phyloP scores from a whole-genome alignment of 2,113 vertebrate species.

The Sciurus niger region DNA sequence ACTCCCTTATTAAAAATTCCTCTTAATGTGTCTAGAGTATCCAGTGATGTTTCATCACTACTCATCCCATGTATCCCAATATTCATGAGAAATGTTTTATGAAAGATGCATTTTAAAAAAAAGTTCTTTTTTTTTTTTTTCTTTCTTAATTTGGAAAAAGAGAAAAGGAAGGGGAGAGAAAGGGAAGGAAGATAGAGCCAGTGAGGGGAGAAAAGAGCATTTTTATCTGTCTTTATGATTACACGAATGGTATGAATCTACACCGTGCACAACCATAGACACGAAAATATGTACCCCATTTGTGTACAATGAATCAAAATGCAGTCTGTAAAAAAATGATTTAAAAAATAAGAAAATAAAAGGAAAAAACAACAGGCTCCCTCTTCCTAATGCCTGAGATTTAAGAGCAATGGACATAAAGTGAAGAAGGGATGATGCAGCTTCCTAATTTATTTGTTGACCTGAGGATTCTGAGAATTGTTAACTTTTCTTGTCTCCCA shows the following conservation, averaged over 20 bases:
- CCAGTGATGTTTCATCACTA: not conserved
- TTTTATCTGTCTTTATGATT: not conserved
- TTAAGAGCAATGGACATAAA: not conserved
- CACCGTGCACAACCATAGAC: too few species aligned
- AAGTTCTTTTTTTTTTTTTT: not conserved
- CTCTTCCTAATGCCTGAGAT: too few species aligned
- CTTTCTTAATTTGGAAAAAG: not conserved
- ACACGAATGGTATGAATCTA: too few species aligned
- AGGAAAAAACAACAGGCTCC: not conserved
- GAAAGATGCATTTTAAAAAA: not conserved
- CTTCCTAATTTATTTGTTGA: not conserved
- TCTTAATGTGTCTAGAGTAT: not conserved
- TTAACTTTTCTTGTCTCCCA: not conserved
- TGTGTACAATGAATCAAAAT: too few species aligned
- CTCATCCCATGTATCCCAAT: not conserved
- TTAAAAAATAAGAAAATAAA: not conserved
- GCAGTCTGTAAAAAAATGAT: too few species aligned
- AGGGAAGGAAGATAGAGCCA: not conserved
- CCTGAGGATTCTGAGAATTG: not conserved
- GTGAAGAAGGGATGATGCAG: rapidly evolving
- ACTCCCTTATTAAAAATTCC: not conserved
- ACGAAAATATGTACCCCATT: too few species aligned
- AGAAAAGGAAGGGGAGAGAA: not conserved
- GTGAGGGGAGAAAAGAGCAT: not conserved
- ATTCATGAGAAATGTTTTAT: not conserved